phyloP scores from a whole-genome alignment of 2,888 invertebrate species.

The Nesidiocoris tenuis region DNA sequence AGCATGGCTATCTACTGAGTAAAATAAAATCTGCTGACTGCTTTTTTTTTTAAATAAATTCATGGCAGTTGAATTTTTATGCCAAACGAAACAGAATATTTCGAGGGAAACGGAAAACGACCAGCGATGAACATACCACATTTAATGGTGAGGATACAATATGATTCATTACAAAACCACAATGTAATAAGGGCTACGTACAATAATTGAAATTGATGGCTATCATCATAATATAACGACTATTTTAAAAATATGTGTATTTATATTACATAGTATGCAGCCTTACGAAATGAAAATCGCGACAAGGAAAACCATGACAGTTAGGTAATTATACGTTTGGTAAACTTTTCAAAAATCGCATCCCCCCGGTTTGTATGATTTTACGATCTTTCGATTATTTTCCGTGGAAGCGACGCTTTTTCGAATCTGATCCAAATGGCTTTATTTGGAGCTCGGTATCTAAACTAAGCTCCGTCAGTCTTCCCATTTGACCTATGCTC shows the following conservation, averaged over 20 bases:
- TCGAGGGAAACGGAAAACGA: not conserved
- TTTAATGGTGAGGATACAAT: constrained; percentile 26
- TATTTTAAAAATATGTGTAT: constrained; percentile 31
- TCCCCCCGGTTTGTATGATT: too few species aligned
- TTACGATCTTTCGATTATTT: too few species aligned
- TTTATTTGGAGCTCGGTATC: too few species aligned
- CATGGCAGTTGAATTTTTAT: not conserved
- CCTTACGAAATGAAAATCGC: not conserved
- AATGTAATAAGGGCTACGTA: constrained; percentile 24
- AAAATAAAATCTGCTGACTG: not conserved
- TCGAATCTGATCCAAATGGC: too few species aligned
- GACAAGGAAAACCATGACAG: not conserved
- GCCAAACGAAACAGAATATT: too few species aligned
- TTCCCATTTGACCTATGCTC: constrained; percentile 29
- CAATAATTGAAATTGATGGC: constrained; percentile 16
- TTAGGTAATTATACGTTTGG: too few species aligned
- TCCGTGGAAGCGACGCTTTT: too few species aligned
- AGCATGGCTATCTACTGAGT: too few species aligned
- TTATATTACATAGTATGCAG: constrained; percentile 15
- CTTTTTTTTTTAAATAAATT: too few species aligned
- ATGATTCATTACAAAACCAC: constrained; percentile 16
- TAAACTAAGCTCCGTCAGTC: constrained; percentile 29
- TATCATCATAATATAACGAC: constrained; percentile 24
- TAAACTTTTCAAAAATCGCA: too few species aligned
- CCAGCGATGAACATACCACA: constrained; percentile 26